Evolutionary conservation across 2,113 vertebrate genomes (phyloP).

Genomic region (Tauraco erythrolophus): DNA sequence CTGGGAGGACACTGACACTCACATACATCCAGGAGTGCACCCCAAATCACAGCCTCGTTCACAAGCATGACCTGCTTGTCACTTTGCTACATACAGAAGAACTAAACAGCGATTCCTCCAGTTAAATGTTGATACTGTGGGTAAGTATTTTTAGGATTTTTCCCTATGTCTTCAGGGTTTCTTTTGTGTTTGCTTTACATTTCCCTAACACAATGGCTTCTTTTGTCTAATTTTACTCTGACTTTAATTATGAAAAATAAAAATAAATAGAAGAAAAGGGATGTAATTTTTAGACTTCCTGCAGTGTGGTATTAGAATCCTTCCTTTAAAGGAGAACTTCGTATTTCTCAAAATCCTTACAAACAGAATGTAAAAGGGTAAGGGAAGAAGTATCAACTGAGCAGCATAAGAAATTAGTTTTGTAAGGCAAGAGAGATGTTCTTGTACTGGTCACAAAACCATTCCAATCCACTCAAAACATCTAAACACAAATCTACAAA

Average conservation of each 20-base stretch:
- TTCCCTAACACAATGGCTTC: background rate
- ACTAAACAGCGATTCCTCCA: background rate
- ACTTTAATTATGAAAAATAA: constrained; percentile 21
- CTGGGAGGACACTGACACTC: too few relatives aligned
- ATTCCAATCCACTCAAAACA: background rate
- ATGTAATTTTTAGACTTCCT: constrained; percentile 26
- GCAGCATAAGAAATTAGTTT: background rate
- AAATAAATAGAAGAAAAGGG: background rate
- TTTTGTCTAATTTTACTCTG: constrained; percentile 21
- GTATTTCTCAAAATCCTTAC: background rate
- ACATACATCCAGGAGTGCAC: background rate
- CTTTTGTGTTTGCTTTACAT: background rate
- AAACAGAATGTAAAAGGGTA: background rate
- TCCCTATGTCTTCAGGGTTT: background rate
- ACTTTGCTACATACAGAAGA: background rate
- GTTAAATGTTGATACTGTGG: background rate
- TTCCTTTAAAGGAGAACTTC: background rate
- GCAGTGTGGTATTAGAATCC: background rate
- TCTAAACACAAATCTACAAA: background rate
- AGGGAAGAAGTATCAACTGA: background rate
- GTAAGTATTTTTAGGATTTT: background rate
- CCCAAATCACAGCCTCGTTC: background rate
- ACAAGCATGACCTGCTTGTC: background rate
- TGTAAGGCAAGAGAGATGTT: background rate
- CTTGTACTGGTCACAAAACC: background rate